phyloP scores from a whole-genome alignment of 2,888 invertebrate genomes.

The Campoplex capitator region DNA sequence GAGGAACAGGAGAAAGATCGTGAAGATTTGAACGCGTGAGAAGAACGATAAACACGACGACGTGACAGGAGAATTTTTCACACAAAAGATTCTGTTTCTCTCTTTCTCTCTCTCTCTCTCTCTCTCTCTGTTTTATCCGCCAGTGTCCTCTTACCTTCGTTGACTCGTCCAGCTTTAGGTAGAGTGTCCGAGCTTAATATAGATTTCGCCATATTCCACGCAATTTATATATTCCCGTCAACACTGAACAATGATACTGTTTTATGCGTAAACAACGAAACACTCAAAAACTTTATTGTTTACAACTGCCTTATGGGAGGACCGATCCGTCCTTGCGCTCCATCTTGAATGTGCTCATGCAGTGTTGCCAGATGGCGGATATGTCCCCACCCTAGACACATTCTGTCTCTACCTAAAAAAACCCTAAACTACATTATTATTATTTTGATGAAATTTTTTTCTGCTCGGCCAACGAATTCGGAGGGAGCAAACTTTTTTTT shows the following conservation, averaged over 20 bases:
- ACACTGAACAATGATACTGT: background rate
- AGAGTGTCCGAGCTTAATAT: conserved; percentile 85
- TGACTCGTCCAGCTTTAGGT: conserved; percentile 89
- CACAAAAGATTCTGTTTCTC: conserved; percentile 9
- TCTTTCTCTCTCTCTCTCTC: background rate
- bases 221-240: background rate
- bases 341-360: conserved; percentile 76
- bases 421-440: too few relatives aligned
- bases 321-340: conserved; percentile 75
- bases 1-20: background rate
- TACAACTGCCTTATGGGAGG: conserved; percentile 76
- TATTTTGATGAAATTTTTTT: too few relatives aligned
- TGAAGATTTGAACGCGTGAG: conserved; percentile 49
- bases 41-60: conserved; percentile 30
- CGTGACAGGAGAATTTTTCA: conserved; percentile 34
- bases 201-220: conserved; percentile 81
- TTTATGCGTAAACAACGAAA: background rate
- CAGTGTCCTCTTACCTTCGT: conserved; percentile 85
- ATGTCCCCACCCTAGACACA: too few relatives aligned
- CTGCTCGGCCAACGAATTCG: too few relatives aligned
- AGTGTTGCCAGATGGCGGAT: too few relatives aligned
- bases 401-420: too few relatives aligned
- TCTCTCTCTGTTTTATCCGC: conserved; percentile 10
- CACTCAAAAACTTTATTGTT: conserved; percentile 69
- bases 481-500: too few relatives aligned